Conservation (phyloP, 2,797 vertebrate species). For the Pipistrellus pipistrellus region DNA sequence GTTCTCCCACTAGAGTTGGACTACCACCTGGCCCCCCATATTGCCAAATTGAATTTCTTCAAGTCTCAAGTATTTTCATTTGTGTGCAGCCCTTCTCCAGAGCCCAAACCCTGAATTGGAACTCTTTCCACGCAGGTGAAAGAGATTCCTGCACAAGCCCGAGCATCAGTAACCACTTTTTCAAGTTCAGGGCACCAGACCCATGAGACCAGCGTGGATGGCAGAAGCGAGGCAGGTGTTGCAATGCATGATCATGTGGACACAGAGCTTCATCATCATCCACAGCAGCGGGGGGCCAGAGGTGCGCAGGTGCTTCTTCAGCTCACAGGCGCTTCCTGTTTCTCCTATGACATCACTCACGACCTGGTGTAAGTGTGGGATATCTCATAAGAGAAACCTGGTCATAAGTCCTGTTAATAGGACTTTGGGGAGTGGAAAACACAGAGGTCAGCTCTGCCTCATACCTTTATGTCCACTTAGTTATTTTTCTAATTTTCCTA, state of each 20-base stretch:
- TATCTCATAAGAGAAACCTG: neutral
- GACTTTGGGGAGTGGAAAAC: neutral
- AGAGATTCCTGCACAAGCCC: too few species aligned
- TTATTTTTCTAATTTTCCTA: rapidly evolving
- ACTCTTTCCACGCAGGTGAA: too few species aligned
- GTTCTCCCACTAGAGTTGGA: too few species aligned
- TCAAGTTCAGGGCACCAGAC: too few species aligned
- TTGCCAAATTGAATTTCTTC: too few species aligned
- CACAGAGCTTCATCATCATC: rapidly evolving
- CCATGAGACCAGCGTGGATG: rapidly evolving
- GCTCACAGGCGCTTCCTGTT: rapidly evolving
- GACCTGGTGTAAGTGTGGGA: neutral
- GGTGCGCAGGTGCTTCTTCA: rapidly evolving
- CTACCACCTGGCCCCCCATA: too few species aligned
- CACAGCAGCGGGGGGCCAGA: neutral
- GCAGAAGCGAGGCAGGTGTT: rapidly evolving
- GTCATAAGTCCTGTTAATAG: neutral
- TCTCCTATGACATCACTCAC: neutral
- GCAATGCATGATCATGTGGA: rapidly evolving
- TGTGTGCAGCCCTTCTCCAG: too few species aligned
- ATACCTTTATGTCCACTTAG: neutral
- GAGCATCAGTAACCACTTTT: neutral
- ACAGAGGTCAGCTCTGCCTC: neutral
- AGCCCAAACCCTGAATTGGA: too few species aligned
- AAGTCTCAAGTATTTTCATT: too few species aligned